Evolutionary conservation across 2,888 invertebrate genomes (phyloP).

Genomic region (Lasioglossum malachurum): DNA sequence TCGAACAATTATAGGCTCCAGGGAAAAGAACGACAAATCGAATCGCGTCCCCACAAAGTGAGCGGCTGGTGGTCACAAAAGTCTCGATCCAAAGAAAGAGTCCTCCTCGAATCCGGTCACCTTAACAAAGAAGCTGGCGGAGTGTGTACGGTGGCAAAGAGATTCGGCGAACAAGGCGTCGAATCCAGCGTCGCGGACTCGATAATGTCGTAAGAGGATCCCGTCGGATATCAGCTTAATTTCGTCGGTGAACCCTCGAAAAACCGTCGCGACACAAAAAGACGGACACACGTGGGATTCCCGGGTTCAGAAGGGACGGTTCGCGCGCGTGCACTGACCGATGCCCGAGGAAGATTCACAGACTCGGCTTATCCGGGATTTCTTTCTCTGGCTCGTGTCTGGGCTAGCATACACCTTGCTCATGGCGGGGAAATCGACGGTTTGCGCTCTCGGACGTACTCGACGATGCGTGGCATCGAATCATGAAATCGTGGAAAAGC

Average conservation of each 20-base stretch:
- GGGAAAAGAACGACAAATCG: not conserved
- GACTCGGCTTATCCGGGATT: constrained; percentile 74
- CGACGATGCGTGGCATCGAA: constrained; percentile 22
- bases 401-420: constrained; percentile 62
- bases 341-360: constrained; percentile 32
- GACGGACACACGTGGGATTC: constrained; percentile 33
- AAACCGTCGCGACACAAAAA: constrained; percentile 27
- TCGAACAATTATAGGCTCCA: not conserved
- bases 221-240: constrained; percentile 76
- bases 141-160: constrained; percentile 3
- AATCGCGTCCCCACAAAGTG: not conserved
- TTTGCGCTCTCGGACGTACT: constrained; percentile 20
- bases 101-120: not conserved
- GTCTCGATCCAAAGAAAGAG: not conserved
- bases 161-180: constrained; percentile 13
- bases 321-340: constrained; percentile 36
- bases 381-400: constrained; percentile 64
- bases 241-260: constrained; percentile 58
- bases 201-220: constrained; percentile 79
- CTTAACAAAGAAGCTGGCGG: constrained; percentile 18
- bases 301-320: not conserved
- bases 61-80: not conserved
- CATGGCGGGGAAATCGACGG: not conserved
- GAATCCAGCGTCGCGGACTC: constrained; percentile 42
- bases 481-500: not conserved